Conservation (phyloP, 2,113 vertebrate genomes). For the Pelodiscus sinensis region DNA sequence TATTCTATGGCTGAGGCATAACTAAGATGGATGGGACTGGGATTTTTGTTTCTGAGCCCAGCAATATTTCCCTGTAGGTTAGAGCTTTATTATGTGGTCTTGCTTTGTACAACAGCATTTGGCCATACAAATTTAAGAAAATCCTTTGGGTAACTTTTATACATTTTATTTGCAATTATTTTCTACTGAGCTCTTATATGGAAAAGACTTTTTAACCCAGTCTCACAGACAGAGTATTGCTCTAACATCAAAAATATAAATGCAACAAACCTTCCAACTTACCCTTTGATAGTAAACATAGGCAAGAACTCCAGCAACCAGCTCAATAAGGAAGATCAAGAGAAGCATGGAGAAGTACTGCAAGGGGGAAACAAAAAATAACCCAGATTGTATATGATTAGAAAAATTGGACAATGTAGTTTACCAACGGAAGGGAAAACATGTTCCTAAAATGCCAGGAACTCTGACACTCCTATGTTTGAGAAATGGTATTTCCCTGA, state of each 20-base stretch:
- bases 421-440: slow-evolving; percentile 11
- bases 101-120: neutral
- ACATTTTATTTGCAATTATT: neutral
- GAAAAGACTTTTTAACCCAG: neutral
- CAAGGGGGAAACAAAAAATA: neutral
- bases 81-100: neutral
- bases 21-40: neutral
- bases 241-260: neutral
- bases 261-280: slow-evolving; percentile 46
- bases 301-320: slow-evolving; percentile 88
- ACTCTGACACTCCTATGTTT: neutral
- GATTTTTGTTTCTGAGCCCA: neutral
- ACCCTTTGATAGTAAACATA: slow-evolving; percentile 89
- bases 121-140: neutral
- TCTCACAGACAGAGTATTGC: neutral
- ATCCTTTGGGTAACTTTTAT: neutral
- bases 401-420: neutral
- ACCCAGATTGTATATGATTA: neutral
- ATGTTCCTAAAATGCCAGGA: neutral
- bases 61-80: neutral
- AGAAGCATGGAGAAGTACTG: slow-evolving; percentile 86
- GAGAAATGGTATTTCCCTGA: neutral
- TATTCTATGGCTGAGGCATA: neutral
- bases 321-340: slow-evolving; percentile 87
- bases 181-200: neutral